Evolutionary conservation across 2,888 invertebrate genomes (phyloP).

Genomic region (Drosophila sordidapex): DNA sequence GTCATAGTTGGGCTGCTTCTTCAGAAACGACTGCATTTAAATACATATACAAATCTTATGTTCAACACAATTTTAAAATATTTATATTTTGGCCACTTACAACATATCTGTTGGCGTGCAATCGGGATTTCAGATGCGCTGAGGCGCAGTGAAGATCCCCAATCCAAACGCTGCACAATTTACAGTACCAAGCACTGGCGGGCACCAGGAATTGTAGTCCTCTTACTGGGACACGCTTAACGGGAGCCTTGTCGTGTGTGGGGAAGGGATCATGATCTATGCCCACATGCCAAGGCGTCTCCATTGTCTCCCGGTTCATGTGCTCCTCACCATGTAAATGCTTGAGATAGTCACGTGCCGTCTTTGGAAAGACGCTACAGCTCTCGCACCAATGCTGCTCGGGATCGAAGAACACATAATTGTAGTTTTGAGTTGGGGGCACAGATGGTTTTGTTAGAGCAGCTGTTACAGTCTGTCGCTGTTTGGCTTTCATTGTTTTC

Average conservation of each 20-base stretch:
- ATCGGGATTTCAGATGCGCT: conserved; percentile 92
- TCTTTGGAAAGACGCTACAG: conserved; percentile 94
- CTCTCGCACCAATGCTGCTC: conserved; percentile 96
- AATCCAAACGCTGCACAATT: conserved; percentile 94
- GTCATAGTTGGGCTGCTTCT: conserved; percentile 95
- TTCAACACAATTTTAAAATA: not conserved
- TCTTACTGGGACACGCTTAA: conserved; percentile 92
- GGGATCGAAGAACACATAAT: conserved; percentile 94
- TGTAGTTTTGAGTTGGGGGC: conserved; percentile 85
- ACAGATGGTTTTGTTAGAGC: conserved; percentile 15
- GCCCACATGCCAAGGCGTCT: conserved; percentile 84
- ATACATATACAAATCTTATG: not conserved
- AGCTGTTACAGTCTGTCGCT: conserved; percentile 65
- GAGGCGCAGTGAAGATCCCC: conserved; percentile 95
- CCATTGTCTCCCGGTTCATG: conserved; percentile 85
- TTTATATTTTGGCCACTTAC: conserved; percentile 86
- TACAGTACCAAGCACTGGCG: conserved; percentile 95
- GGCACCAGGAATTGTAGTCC: conserved; percentile 95
- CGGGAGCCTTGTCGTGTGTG: conserved; percentile 89
- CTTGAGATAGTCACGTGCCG: conserved; percentile 93
- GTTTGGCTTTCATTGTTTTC: conserved; percentile 84
- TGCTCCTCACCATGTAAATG: conserved; percentile 93
- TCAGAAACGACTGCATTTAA: conserved; percentile 89
- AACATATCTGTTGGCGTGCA: conserved; percentile 92
- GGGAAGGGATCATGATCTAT: conserved; percentile 87